Base-by-base conservation (phyloP, 2,888 invertebrate genomes). In the Pammene aurita region DNA sequence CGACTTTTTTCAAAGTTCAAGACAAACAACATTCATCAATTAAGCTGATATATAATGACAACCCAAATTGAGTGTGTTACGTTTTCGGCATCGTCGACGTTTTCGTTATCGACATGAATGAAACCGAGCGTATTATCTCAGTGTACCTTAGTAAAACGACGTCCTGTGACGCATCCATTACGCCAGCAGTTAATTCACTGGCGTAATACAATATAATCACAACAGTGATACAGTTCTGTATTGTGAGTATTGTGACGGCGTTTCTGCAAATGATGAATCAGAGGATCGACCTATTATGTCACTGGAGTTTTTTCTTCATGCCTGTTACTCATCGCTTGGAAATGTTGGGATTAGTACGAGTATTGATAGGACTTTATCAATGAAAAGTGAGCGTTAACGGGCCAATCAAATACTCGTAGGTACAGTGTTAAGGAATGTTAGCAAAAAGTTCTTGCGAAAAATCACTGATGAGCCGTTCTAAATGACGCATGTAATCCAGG, bases 161-260 rank as follows among this genome's bases (percentile, higher is more conserved):
- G 78, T 80, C 81, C 83, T 77, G 81, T 84, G 81, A 84, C 79
- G 80, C 73, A 76, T 67, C 35, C 74, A 74, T 75, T 74, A 76
- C 77, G 78, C 64, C 48, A 68, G 46, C 63, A 58, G 56, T 76
- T 70, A 80, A 78, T 76, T 78, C 78, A 74, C 76, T 85, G 83
- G 82, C 83, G 80, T 74, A 73, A 74, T 60, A 56, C 42, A 65
- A 69, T 64, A 69, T 65, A 69, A 69, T 69, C 65, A 65, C 58
- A 50, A 67, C 57, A 48, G 41, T 55, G 68, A 68, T 68, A 73
- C 72, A 77, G 68, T 80, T 88, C 81, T 85, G 87, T 87, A 87
- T 72, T 85, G 85, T 88, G 89, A 89, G 87, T 87, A 87, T 72
- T 85, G 85, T 88, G 89, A 89, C 88, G 86, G 84, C 78, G 84